Percentiles rank a stretch among this genome's conserved stretches.
These are phyloP conservation scores for Sminthurinus signatus DNA, from an alignment of 1,140 invertebrate genomes.

Conservation along the genomic window DNA sequence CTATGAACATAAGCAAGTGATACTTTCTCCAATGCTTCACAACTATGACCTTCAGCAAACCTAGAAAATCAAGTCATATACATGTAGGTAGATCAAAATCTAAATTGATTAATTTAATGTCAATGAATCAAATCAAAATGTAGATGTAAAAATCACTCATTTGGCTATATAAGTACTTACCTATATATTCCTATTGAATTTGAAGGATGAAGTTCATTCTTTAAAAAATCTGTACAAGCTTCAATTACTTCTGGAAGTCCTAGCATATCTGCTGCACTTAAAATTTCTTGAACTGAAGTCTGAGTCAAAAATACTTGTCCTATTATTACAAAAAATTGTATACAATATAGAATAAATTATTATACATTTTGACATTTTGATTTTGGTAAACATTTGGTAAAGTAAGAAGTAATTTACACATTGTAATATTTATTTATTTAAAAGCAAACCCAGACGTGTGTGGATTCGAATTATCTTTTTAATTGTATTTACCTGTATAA, in stretches of 20 bases:
- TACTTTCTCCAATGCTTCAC: conserved; percentile 67
- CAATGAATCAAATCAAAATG: too few species aligned
- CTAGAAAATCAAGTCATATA: conserved; percentile 50
- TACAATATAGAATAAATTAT: conserved; percentile 8
- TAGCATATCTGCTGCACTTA: conserved; percentile 88
- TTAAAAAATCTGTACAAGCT: conserved; percentile 80
- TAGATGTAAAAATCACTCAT: too few species aligned
- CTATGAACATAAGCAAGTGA: conserved; percentile 77
- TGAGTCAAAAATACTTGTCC: conserved; percentile 54
- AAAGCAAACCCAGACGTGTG: too few species aligned
- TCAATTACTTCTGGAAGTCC: conserved; percentile 77
- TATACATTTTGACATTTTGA: neutral
- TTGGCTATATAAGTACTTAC: too few species aligned
- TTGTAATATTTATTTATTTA: too few species aligned
- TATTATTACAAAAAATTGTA: too few species aligned
- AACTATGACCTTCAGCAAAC: conserved; percentile 89
- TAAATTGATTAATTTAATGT: too few species aligned
- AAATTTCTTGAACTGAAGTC: conserved; percentile 80
- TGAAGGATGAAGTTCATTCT: conserved; percentile 76
- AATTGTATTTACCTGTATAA: conserved; percentile 75
- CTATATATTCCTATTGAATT: conserved; percentile 82
- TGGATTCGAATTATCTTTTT: too few species aligned
- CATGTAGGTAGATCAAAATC: too few species aligned
- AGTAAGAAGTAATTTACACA: too few species aligned
- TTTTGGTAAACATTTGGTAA: too few species aligned